Evolutionary conservation across 1,140 invertebrate genomes (phyloP).

Genomic region (Goniozus legneri): DNA sequence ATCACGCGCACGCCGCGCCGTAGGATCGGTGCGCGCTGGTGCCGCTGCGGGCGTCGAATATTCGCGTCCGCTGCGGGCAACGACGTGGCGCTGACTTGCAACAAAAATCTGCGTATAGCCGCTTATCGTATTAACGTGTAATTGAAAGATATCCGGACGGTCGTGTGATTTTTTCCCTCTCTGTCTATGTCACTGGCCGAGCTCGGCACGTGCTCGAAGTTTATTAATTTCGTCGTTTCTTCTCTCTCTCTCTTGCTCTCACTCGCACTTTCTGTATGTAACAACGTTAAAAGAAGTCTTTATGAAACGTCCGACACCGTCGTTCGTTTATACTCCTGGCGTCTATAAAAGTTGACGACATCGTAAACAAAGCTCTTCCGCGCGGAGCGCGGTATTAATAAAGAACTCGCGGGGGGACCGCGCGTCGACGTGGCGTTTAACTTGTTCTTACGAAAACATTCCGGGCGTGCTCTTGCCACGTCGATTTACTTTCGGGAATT

Average conservation of each 20-base stretch:
- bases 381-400: constrained; percentile 40
- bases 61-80: constrained; percentile 40
- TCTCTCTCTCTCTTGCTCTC: too few relatives aligned
- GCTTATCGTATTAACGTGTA: constrained; percentile 52
- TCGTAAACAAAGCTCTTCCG: constrained; percentile 27
- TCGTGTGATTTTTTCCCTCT: constrained; percentile 45
- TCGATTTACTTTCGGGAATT: constrained; percentile 52
- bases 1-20: constrained; percentile 27
- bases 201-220: too few relatives aligned
- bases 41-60: background rate
- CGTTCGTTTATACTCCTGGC: too few relatives aligned
- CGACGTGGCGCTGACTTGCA: constrained; percentile 51
- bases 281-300: too few relatives aligned
- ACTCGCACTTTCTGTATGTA: too few relatives aligned
- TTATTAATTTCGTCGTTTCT: too few relatives aligned
- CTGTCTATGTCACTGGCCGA: too few relatives aligned
- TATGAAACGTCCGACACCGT: too few relatives aligned
- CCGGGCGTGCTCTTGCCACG: too few relatives aligned
- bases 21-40: constrained; percentile 1
- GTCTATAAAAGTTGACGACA: constrained; percentile 27
- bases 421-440: constrained; percentile 7
- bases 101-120: constrained; percentile 37
- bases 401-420: constrained; percentile 20
- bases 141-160: constrained; percentile 53
- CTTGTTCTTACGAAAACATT: constrained; percentile 50